These are phyloP conservation scores for Mycalesis mineus DNA, from an alignment of 2,888 invertebrate genomes.

Conservation along the genomic window DNA sequence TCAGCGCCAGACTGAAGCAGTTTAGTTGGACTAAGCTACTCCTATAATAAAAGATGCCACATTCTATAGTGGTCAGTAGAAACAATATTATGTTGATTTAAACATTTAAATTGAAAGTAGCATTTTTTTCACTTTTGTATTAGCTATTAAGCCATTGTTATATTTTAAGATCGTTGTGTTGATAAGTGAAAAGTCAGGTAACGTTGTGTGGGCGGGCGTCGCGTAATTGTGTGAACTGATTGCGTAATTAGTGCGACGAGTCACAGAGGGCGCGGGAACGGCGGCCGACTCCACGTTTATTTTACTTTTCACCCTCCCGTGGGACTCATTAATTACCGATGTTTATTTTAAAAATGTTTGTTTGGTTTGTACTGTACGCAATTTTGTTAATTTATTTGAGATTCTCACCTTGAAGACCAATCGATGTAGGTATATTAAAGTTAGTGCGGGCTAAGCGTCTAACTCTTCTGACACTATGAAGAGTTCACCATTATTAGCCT, in stretches of 20 bases:
- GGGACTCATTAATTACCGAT: slow-evolving; percentile 67
- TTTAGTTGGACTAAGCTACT: no score
- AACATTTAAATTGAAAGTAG: no score
- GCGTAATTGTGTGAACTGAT: slow-evolving; percentile 75
- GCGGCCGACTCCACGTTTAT: slow-evolving; percentile 16
- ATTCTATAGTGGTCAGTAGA: no score
- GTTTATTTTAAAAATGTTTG: slow-evolving; percentile 36
- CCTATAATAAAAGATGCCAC: no score
- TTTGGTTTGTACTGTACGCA: not conserved
- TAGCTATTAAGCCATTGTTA: not conserved
- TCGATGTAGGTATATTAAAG: no score
- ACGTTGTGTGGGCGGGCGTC: slow-evolving; percentile 29
- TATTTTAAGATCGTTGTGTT: slow-evolving; percentile 11
- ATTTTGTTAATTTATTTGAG: not conserved
- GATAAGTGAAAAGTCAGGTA: slow-evolving; percentile 29
- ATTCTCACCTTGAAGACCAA: not conserved
- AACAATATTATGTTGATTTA: no score
- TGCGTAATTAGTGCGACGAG: slow-evolving; percentile 71
- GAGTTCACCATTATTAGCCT: no score
- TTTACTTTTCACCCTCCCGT: slow-evolving; percentile 54
- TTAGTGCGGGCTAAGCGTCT: no score
- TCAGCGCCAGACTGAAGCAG: no score
- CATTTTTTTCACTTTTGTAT: not conserved
- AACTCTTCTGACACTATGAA: no score
- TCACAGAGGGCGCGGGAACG: slow-evolving; percentile 69